Conservation (phyloP, 2,113 vertebrate genomes). For the Heterotilapia buettikoferi region DNA sequence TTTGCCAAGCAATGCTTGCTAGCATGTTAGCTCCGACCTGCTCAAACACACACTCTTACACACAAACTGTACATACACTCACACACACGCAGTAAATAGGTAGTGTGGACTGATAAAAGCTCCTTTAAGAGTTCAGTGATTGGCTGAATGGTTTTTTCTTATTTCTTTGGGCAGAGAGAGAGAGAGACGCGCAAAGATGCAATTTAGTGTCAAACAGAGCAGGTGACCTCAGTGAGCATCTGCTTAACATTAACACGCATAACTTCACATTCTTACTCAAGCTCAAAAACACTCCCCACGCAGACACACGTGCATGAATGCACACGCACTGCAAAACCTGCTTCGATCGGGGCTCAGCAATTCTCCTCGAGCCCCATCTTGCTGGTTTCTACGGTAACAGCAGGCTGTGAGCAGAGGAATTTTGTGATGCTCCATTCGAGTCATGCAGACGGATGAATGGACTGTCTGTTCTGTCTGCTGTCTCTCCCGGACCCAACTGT, state of each 20-base stretch:
- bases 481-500: constrained; percentile 35
- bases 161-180: background rate
- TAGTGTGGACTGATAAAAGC: constrained; percentile 28
- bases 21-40: constrained; percentile 14
- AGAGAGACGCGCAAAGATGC: constrained; percentile 2
- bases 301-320: background rate
- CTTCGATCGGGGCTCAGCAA: constrained; percentile 8
- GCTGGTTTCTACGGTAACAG: constrained; percentile 64
- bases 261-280: background rate
- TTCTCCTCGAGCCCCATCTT: constrained; percentile 32
- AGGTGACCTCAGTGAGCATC: constrained; percentile 30
- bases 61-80: background rate
- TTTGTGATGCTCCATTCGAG: constrained; percentile 53
- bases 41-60: background rate
- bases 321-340: background rate
- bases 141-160: background rate
- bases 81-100: constrained; percentile 27
- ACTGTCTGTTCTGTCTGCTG: constrained; percentile 54
- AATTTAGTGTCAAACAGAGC: constrained; percentile 13
- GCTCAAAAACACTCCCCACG: background rate
- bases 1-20: constrained; percentile 23
- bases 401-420: constrained; percentile 43
- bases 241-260: constrained; percentile 11
- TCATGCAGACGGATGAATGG: constrained; percentile 65
- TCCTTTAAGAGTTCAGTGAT: constrained; percentile 35